Percentiles rank a stretch among this genome's conserved stretches.
phyloP scores from a whole-genome alignment of 2,797 vertebrate species.

The Fundulus diaphanus region DNA sequence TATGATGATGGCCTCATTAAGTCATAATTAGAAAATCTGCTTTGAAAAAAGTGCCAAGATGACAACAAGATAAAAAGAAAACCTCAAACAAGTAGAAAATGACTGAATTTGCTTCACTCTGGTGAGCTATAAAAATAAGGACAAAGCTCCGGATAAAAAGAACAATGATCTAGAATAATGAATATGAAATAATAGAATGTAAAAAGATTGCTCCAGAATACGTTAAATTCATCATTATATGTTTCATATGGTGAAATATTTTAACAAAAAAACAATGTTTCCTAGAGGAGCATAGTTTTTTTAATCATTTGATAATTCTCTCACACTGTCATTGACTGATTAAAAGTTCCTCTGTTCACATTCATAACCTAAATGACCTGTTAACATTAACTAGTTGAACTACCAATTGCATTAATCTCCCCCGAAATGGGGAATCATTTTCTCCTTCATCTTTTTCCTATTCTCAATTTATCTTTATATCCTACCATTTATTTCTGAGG shows the following conservation, averaged over 20 bases:
- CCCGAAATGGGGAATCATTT: not conserved
- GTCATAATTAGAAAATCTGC: not conserved
- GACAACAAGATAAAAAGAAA: not conserved
- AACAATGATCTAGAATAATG: not conserved
- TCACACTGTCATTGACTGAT: not conserved
- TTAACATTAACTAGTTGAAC: not conserved
- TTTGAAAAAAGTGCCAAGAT: not conserved
- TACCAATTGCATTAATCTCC: not conserved
- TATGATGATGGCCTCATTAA: not conserved
- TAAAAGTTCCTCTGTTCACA: not conserved
- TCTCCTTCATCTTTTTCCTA: not conserved
- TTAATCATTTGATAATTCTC: not conserved
- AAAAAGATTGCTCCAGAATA: not conserved
- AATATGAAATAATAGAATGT: not conserved
- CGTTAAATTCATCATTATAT: not conserved
- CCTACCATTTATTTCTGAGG: too few relatives aligned
- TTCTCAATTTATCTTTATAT: too few relatives aligned
- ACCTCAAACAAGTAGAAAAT: not conserved
- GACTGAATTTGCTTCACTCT: not conserved
- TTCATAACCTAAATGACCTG: not conserved
- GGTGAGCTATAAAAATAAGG: not conserved
- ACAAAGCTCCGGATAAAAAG: not conserved
- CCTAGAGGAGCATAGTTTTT: not conserved
- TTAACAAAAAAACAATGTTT: not conserved
- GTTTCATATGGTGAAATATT: not conserved